Conservation (phyloP, 64 coral and sea anemone species). For the Montipora cactus region DNA sequence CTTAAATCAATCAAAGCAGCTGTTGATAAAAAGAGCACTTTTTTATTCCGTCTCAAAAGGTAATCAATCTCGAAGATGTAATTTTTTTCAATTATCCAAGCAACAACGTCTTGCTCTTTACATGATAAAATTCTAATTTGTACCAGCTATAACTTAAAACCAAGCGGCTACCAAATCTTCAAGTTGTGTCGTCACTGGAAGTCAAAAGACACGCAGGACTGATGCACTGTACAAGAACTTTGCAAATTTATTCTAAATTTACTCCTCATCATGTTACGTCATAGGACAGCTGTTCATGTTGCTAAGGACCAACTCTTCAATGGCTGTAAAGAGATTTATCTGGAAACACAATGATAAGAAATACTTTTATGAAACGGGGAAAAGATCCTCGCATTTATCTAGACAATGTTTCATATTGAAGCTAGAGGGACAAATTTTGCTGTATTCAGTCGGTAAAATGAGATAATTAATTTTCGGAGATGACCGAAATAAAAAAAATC, state of each 20-base stretch:
- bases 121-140: not conserved
- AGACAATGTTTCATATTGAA: not conserved
- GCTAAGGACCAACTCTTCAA: not conserved
- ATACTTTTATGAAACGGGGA: too few relatives aligned
- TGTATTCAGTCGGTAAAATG: not conserved
- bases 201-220: too few relatives aligned
- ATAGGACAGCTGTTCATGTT: not conserved
- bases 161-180: too few relatives aligned
- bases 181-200: not conserved
- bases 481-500: not conserved
- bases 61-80: too few relatives aligned
- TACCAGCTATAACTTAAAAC: not conserved
- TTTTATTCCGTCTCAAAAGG: too few relatives aligned
- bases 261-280: not conserved
- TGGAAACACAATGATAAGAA: not conserved
- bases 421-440: not conserved
- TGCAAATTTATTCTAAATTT: not conserved
- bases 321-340: constrained; percentile 8
- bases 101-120: not conserved
- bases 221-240: too few relatives aligned
- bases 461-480: too few relatives aligned
- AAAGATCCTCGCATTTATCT: too few relatives aligned
- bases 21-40: too few relatives aligned
- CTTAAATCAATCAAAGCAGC: too few relatives aligned
- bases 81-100: too few relatives aligned